Conservation (phyloP, 2,797 vertebrate species). For the Balearica regulorum region DNA sequence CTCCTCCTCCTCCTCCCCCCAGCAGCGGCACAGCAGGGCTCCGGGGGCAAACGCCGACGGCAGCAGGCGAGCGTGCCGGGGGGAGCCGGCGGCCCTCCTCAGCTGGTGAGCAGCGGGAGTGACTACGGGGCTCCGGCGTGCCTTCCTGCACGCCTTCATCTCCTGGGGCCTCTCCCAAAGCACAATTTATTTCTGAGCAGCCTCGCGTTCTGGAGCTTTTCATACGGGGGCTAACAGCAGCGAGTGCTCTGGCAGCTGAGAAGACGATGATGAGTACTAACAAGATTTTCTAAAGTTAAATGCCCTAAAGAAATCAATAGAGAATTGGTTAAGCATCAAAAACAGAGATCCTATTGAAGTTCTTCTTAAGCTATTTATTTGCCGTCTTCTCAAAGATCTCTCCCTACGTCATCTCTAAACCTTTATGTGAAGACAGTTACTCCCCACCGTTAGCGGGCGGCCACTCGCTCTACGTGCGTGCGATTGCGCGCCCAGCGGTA, state of each 20-base stretch:
- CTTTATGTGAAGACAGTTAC: neutral
- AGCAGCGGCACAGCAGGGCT: neutral
- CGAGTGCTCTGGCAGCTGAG: neutral
- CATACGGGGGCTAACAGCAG: neutral
- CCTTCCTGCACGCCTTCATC: neutral
- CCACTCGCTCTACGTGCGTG: accelerated
- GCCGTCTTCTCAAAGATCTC: neutral
- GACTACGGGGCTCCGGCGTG: neutral
- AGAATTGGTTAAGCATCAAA: neutral
- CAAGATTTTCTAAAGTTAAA: constrained; percentile 24
- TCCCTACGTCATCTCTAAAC: neutral
- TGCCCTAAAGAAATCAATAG: neutral
- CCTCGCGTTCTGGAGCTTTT: neutral
- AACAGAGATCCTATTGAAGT: neutral
- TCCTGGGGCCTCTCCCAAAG: neutral
- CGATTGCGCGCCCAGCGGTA: neutral
- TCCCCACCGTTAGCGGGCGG: neutral
- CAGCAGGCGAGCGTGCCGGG: accelerated
- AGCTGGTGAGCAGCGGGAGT: neutral
- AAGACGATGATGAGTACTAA: neutral
- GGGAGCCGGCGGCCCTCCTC: too few relatives aligned
- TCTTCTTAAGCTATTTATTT: constrained; percentile 24
- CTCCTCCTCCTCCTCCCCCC: neutral
- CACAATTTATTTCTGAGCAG: neutral
- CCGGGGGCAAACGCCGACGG: accelerated